Base-by-base conservation (phyloP, 2,888 invertebrate species). In the Urechis unicinctus region DNA sequence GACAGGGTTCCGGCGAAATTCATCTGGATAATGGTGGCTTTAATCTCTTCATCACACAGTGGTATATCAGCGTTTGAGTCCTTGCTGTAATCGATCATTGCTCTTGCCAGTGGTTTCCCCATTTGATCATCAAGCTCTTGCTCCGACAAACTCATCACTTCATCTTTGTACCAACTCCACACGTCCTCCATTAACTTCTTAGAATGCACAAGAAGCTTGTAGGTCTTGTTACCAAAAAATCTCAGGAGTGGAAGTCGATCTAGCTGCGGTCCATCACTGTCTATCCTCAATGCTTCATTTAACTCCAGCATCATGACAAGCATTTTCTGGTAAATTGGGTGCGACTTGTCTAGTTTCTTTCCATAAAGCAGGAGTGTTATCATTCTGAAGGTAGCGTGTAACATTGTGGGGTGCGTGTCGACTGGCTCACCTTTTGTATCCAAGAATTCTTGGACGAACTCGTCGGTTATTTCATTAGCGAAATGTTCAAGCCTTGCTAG, bases 201-300 rank as follows among this genome's bases (percentile, higher is more conserved):
- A 17, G 36, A 9, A 36, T 13, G 9, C 17, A 13, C 17, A 9
- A 54, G 41, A 2, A 25, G 36, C 26, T 58, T 50, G n/a, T 52
- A 61, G 31, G 65, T 63, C 21, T 57, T 50, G 59, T 53, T 57
- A 2, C 58, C 47, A 22, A 65, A 44, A 26, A 53, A 58, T 36
- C 61, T 55, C 9, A 68, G 45, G 60, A 65, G 63, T 1, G 70
- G 69, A 2, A 70, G 44, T 5, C 62, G 56, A 49, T 71, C 70
- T 13, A 69, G 51, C 24, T 60, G 49, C 5, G 65, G 61, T 4
- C 66, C 67, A 36, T 36, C 36, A 9, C 17, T 36, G 36, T 17
- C 36, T 9, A 36, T 17, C 9, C 17, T 9, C 9, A 36, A 36
- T 17, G 36, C 36, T 36, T 36, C 36, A 17, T 36, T 36, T 17